Conservation (phyloP, 2,888 invertebrate species). For the Ganaspis brasiliensis region DNA sequence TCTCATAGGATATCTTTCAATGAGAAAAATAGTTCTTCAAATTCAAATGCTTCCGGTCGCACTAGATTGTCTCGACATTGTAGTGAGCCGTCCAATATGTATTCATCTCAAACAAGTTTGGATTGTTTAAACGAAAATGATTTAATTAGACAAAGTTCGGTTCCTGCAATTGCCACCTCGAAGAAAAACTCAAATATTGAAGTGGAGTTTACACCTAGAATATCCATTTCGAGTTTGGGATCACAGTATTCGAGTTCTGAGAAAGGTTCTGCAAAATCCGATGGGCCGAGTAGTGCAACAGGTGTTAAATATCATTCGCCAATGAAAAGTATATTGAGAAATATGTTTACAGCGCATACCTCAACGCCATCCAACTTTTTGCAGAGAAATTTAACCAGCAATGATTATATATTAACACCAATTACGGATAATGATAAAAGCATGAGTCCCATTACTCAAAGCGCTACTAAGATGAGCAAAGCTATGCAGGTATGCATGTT, state of each 20-base stretch:
- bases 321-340: constrained; percentile 69
- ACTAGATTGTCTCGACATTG: constrained; percentile 67
- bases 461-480: constrained; percentile 92
- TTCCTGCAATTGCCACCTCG: constrained; percentile 62
- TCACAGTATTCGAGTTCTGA: constrained; percentile 53
- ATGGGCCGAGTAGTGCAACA: not conserved
- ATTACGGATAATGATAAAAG: constrained; percentile 84
- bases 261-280: constrained; percentile 36
- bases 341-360: constrained; percentile 73
- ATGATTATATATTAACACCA: constrained; percentile 81
- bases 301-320: constrained; percentile 66
- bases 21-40: not conserved
- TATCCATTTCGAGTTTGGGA: constrained; percentile 1
- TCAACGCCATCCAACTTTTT: constrained; percentile 78
- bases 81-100: constrained; percentile 73
- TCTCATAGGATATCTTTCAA: constrained; percentile 10
- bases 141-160: constrained; percentile 68
- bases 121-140: constrained; percentile 38
- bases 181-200: constrained; percentile 60
- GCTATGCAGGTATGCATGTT: constrained; percentile 91
- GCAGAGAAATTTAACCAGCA: constrained; percentile 71
- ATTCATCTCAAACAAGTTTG: constrained; percentile 57
- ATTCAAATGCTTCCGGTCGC: not conserved
- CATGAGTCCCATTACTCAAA: constrained; percentile 94
- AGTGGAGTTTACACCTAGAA: constrained; percentile 14